Base-by-base conservation (phyloP, 1,140 invertebrate species). In the Drosophila fuyamai region DNA sequence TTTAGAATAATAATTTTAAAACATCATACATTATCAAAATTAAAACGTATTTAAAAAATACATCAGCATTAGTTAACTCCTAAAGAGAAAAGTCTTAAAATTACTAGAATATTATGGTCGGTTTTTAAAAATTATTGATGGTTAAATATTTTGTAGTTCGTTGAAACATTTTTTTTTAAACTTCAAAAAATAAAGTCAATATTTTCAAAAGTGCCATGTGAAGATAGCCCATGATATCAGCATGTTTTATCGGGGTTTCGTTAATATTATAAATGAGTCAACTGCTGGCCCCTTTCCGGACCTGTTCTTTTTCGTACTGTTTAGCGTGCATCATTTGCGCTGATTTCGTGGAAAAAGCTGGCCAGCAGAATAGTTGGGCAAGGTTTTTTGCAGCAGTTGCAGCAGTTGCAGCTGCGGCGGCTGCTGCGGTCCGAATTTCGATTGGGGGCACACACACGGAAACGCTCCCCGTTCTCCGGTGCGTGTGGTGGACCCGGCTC, bases 381-480 rank as follows among this genome's bases (percentile, higher is more conserved):
- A 79, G 79, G 76, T 88, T 86, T 86, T 76, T 65, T 63, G 67
- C 63, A 41, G 40, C 58, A 13, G 27, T 65, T 63, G 67, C 63
- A 41, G 40, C 58, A 13, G 27, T 40, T 71, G 73, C 73, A 63
- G 72, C 72, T 65, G 58, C 59, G 41, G 27, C 68, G 55, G 76
- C 76, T 79, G 76, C 76, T 79, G 76, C 48, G 58, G 44, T 48
- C 35, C 29, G n/a, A 54, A 55, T 54, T 53, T 51, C 68, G 18
- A 41, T 63, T 47, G 59, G 82, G 75, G 66, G 77, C 81, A 85
- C 81, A 83, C 72, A 83, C 76, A 81, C 81, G 81, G 81, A 85
- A 85, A 44, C 59, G 9, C 36, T 13, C n/a, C 9, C 38, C 18
- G 32, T 18, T 13, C 9, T 16, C 43, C 48, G 40, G 61, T 88